A percentile compares a stretch with the other conserved stretches of the same genome.
Evolutionary conservation across 2,888 invertebrate species (phyloP).

Genomic region (Chrysomela aeneicollis): DNA sequence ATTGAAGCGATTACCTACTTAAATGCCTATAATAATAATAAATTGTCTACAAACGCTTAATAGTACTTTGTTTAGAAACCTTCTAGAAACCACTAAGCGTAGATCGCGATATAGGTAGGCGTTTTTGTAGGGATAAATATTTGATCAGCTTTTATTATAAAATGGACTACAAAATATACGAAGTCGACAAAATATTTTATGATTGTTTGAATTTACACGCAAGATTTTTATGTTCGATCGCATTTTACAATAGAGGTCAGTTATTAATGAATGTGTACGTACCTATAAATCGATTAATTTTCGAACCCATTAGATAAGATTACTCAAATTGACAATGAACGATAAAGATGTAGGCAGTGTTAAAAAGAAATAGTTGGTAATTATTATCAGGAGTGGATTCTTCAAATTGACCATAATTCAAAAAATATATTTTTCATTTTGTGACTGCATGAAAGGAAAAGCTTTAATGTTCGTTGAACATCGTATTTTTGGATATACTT

Average conservation of each 20-base stretch:
- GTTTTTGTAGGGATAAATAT: neutral
- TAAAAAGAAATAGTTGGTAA: too few relatives aligned
- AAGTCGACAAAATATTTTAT: neutral
- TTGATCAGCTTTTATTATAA: neutral
- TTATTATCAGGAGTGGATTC: too few relatives aligned
- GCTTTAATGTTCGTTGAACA: too few relatives aligned
- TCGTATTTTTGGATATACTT: too few relatives aligned
- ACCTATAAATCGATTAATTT: too few relatives aligned
- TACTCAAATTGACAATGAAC: too few relatives aligned
- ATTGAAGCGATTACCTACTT: neutral
- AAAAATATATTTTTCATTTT: too few relatives aligned
- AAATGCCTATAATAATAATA: neutral
- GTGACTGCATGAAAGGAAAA: too few relatives aligned
- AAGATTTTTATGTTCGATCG: neutral
- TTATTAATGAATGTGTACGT: too few relatives aligned
- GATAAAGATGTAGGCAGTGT: too few relatives aligned
- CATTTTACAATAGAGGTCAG: neutral
- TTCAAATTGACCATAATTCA: too few relatives aligned
- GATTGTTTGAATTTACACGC: neutral
- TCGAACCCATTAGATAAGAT: too few relatives aligned
- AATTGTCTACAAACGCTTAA: neutral
- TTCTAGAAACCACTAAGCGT: neutral
- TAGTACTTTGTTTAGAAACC: neutral
- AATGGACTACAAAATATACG: neutral
- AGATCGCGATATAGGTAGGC: neutral